Base-by-base conservation (phyloP, 2,797 vertebrate genomes). In the Lacerta viridis region DNA sequence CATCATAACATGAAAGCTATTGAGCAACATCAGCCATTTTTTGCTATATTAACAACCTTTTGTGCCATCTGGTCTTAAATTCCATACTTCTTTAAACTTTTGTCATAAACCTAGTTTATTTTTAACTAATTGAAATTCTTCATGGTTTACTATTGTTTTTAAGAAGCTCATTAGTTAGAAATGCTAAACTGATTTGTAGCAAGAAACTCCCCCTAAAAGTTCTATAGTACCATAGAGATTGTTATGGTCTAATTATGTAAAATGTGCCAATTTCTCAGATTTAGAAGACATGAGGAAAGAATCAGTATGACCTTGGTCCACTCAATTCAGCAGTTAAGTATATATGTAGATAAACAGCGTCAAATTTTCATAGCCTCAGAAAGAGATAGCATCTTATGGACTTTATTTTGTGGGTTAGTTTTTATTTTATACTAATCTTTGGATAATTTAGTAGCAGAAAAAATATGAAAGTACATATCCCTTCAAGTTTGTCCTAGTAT, bases 21-120 rank as follows among this genome's bases (percentile, higher is more conserved):
- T 18, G 25, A 25, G 78, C 69, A 90, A 86, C 66, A 85, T 71
- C 86, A 79, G 91, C 64, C 72, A 89, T 2, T 87, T 33, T 3
- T 85, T 77, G 7, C 29, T 43, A 23, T 4, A 33, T 27, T 33
- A 25, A 10, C 33, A 50, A 71, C 8, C 5, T 11, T 5, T 69
- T 33, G 7, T 36, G 7, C 10, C n/a, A 27, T 84, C 46, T 84
- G 46, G 27, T 50, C 43, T 78, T 50, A 78, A 78, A 78, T 50
- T 5, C 4, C 27, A 29, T 7, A 50, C n/a, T 79, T 79, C 11
- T 50, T 79, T 27, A 29, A 69, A 69, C 27, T 69, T 79, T 17
- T 55, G n/a, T 7, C 4, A n/a, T 50, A 50, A 13, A 41, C 76
- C 5, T 50, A 50, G 27, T 78, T 78, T 78, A 7, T 59, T 43